phyloP scores from a whole-genome alignment of 1,140 invertebrate species.

The Atta colombica region DNA sequence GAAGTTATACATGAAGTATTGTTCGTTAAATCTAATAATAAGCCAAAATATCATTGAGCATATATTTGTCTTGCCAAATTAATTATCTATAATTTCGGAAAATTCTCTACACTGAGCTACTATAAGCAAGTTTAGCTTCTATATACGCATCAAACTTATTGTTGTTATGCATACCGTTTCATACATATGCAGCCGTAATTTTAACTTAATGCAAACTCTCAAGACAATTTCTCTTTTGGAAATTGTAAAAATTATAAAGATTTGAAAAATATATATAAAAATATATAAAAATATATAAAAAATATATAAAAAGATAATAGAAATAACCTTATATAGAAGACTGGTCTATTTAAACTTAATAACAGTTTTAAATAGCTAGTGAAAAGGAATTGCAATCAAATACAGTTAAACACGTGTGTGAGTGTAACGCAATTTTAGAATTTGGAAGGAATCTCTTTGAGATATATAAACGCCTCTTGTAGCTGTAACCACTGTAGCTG shows the following conservation, averaged over 20 bases:
- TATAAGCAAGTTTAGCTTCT: not conserved
- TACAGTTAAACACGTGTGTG: not conserved
- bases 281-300: too few relatives aligned
- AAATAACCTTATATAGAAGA: too few relatives aligned
- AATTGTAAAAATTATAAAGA: not conserved
- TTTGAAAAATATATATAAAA: not conserved
- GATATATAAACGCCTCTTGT: not conserved
- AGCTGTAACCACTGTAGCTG: not conserved
- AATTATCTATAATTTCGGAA: conserved; percentile 7
- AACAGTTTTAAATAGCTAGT: not conserved
- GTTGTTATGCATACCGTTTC: conserved; percentile 5
- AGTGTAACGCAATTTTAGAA: conserved; percentile 26
- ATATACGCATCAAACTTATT: conserved; percentile 24
- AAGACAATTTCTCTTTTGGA: not conserved
- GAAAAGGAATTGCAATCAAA: not conserved
- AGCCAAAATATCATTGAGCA: not conserved
- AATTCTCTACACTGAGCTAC: not conserved
- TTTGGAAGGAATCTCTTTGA: conserved; percentile 28
- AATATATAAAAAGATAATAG: too few relatives aligned
- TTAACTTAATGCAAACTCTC: conserved; percentile 14
- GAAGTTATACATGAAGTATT: not conserved
- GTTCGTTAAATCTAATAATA: not conserved
- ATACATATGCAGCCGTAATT: conserved; percentile 25
- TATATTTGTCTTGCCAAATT: conserved; percentile 1
- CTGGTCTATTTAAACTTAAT: not conserved